Conservation (phyloP, 1,140 invertebrate species). For the Choristoneura fumiferana region DNA sequence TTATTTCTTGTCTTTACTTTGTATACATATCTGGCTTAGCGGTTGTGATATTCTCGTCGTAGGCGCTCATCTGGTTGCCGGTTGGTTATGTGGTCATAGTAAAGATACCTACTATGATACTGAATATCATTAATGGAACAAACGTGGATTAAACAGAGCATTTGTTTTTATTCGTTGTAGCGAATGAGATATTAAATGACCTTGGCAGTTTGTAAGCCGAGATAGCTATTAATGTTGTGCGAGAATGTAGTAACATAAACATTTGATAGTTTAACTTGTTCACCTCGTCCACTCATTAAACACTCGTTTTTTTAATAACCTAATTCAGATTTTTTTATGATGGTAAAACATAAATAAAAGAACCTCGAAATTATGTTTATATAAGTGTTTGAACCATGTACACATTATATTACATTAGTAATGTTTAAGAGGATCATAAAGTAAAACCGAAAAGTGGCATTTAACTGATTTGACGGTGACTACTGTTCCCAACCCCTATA, state of each 20-base stretch:
- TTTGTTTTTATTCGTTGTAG: not conserved
- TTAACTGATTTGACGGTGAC: too few relatives aligned
- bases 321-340: too few relatives aligned
- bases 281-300: not conserved
- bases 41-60: too few relatives aligned
- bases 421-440: too few relatives aligned
- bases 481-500: too few relatives aligned
- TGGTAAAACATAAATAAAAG: too few relatives aligned
- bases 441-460: too few relatives aligned
- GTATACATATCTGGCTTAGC: not conserved
- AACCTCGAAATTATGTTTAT: too few relatives aligned
- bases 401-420: too few relatives aligned
- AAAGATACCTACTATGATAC: slow-evolving; percentile 9
- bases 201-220: slow-evolving; percentile 1
- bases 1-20: slow-evolving; percentile 14
- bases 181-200: slow-evolving; percentile 7
- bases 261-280: slow-evolving; percentile 1
- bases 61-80: not conserved
- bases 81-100: slow-evolving; percentile 5
- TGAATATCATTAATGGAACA: slow-evolving; percentile 1
- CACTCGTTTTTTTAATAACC: too few relatives aligned
- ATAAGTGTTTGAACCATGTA: too few relatives aligned
- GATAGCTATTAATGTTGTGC: slow-evolving; percentile 2
- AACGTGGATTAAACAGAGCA: slow-evolving; percentile 13
- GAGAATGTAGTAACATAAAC: not conserved